Evolutionary conservation across 2,888 invertebrate species (phyloP).

Genomic region (Ophioninae sp.): DNA sequence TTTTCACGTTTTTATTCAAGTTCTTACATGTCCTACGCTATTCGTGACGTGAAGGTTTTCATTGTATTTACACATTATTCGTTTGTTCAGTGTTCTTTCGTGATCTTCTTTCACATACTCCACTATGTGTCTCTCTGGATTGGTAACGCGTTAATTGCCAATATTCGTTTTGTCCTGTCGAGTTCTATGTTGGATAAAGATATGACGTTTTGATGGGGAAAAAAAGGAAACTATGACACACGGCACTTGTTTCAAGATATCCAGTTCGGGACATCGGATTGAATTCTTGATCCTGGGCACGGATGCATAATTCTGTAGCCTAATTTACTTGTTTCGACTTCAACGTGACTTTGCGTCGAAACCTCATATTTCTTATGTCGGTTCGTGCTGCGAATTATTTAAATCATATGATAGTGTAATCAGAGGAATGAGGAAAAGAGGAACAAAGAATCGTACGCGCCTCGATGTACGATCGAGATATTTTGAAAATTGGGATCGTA

Average conservation of each 20-base stretch:
- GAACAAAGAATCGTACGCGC: slow-evolving; percentile 8
- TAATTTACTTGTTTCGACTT: slow-evolving; percentile 22
- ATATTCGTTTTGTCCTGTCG: not conserved
- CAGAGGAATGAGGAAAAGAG: slow-evolving; percentile 18
- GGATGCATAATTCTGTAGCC: slow-evolving; percentile 8
- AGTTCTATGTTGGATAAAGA: slow-evolving; percentile 16
- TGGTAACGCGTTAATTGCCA: slow-evolving; percentile 33
- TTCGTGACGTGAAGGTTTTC: slow-evolving; percentile 52
- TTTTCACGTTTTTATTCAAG: slow-evolving; percentile 57
- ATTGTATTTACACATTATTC: slow-evolving; percentile 61
- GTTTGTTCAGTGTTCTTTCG: slow-evolving; percentile 36
- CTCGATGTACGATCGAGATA: slow-evolving; percentile 12
- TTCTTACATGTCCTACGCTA: slow-evolving; percentile 62
- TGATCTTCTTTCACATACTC: slow-evolving; percentile 25
- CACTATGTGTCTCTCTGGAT: slow-evolving; percentile 30
- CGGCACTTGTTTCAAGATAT: not conserved
- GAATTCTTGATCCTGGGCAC: not conserved
- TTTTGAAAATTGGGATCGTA: not conserved
- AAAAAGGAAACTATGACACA: slow-evolving; percentile 1
- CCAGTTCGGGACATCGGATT: slow-evolving; percentile 2
- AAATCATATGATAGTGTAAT: slow-evolving; percentile 20
- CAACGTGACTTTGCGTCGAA: slow-evolving; percentile 9
- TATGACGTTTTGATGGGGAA: not conserved
- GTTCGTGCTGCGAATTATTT: slow-evolving; percentile 12
- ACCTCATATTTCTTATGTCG: slow-evolving; percentile 21